Evolutionary conservation across 2,113 vertebrate genomes (phyloP).

Genomic region (Orientallactaga bullata): DNA sequence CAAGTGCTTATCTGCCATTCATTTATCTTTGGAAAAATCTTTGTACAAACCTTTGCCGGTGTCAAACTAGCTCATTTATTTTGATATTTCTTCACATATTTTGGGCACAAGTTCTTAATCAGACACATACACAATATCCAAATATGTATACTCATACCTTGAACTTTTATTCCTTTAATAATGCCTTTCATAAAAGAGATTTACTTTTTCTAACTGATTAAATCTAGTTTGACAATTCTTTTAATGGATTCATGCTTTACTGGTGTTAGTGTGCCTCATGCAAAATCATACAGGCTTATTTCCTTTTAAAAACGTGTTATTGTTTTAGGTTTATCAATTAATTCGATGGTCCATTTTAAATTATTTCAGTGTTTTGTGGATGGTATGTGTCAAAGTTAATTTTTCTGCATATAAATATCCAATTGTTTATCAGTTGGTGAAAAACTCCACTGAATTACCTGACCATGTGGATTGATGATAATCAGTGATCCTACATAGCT

Average conservation of each 20-base stretch:
- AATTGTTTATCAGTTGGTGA: neutral
- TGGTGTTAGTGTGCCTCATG: too few species aligned
- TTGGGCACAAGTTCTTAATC: neutral
- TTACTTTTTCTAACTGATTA: neutral
- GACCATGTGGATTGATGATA: neutral
- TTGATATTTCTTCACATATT: neutral
- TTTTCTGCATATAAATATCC: neutral
- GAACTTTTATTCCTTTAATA: neutral
- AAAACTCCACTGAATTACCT: neutral
- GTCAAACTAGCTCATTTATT: neutral
- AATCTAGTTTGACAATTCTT: neutral
- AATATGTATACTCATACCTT: neutral
- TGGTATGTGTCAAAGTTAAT: neutral
- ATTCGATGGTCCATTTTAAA: neutral
- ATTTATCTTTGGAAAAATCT: neutral
- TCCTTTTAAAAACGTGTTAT: neutral
- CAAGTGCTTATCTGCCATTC: neutral
- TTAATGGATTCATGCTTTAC: neutral
- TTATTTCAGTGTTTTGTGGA: neutral
- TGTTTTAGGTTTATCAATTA: neutral
- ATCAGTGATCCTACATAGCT: neutral
- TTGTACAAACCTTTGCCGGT: neutral
- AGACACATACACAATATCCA: neutral
- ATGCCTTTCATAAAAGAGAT: neutral
- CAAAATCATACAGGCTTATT: too few species aligned